phyloP scores from a whole-genome alignment of 2,888 invertebrate genomes.

The Colostygia pectinataria region DNA sequence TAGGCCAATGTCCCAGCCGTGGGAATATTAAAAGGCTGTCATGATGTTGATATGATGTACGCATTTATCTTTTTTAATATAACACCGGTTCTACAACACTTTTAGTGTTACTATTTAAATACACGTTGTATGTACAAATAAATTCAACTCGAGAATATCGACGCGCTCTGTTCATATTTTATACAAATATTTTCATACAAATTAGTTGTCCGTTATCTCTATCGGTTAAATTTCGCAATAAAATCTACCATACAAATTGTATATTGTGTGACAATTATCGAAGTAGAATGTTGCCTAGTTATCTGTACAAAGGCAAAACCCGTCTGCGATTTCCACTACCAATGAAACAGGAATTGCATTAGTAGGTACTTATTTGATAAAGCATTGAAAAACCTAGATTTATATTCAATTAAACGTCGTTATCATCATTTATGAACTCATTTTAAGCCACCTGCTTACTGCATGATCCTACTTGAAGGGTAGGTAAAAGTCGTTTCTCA shows the following conservation, averaged over 20 bases:
- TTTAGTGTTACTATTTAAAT: neutral
- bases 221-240: slow-evolving; percentile 33
- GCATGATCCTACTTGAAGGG: too few relatives aligned
- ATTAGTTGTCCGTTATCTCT: slow-evolving; percentile 31
- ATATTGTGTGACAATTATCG: slow-evolving; percentile 55
- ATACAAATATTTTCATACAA: slow-evolving; percentile 28
- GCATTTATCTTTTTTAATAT: neutral
- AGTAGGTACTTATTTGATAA: too few relatives aligned
- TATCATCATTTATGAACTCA: too few relatives aligned
- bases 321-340: slow-evolving; percentile 38
- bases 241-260: slow-evolving; percentile 46
- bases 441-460: too few relatives aligned
- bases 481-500: too few relatives aligned
- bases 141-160: slow-evolving; percentile 24
- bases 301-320: slow-evolving; percentile 52
- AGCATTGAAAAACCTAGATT: too few relatives aligned
- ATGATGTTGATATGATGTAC: too few relatives aligned
- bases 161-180: slow-evolving; percentile 25
- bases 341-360: slow-evolving; percentile 14
- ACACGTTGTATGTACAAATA: slow-evolving; percentile 16
- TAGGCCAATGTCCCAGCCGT: too few relatives aligned
- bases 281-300: slow-evolving; percentile 48
- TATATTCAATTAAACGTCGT: too few relatives aligned
- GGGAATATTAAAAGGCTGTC: too few relatives aligned
- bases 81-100: neutral